These are phyloP conservation scores for Emydocephalus ijimae DNA, from an alignment of 2,113 vertebrate species.

Conservation along the genomic window DNA sequence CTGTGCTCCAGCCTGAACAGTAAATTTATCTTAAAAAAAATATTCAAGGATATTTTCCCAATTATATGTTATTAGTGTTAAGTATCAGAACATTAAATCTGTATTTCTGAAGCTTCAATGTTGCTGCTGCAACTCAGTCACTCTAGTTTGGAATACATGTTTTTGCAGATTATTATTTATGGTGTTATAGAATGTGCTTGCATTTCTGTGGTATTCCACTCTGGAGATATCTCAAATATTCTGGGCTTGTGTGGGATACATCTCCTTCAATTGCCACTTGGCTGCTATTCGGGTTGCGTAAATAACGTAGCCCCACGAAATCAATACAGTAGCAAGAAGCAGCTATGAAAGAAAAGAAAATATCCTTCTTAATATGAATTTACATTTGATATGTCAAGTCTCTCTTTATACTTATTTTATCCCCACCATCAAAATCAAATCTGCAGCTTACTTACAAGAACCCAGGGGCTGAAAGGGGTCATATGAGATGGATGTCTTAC, in stretches of 20 bases:
- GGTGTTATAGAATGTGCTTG: not conserved
- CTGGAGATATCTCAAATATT: not conserved
- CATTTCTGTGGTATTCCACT: not conserved
- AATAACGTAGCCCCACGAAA: conserved; percentile 51
- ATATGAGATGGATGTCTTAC: not conserved
- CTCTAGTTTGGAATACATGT: not conserved
- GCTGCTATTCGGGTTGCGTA: conserved; percentile 39
- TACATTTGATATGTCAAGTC: not conserved
- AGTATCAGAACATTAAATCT: not conserved
- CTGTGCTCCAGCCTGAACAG: not conserved
- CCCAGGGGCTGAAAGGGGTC: not conserved
- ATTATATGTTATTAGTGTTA: not conserved
- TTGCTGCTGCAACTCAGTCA: not conserved
- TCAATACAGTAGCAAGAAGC: conserved; percentile 31
- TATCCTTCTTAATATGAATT: not conserved
- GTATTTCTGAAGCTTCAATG: not conserved
- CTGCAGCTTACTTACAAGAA: not conserved
- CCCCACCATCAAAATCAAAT: not conserved
- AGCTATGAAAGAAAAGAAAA: conserved; percentile 19
- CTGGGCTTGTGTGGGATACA: conserved; percentile 3
- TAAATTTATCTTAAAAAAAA: not conserved
- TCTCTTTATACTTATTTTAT: not conserved
- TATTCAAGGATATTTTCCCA: not conserved
- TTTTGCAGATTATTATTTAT: not conserved
- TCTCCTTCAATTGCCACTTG: conserved; percentile 18